Evolutionary conservation across 2,888 invertebrate species (phyloP).

Genomic region (Epistrophe grossulariae): DNA sequence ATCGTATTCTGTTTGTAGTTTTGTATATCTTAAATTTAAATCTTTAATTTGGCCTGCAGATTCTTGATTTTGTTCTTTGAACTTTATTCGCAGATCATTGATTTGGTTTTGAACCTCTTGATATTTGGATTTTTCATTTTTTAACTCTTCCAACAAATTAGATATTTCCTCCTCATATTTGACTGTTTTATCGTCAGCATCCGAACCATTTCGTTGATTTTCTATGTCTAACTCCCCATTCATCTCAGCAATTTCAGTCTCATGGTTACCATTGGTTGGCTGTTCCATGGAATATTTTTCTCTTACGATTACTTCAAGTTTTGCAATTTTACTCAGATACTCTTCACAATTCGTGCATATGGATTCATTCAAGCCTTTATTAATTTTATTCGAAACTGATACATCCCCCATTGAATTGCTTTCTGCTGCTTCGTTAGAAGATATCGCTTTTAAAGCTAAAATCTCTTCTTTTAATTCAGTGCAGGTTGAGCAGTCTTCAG

Average conservation of each 20-base stretch:
- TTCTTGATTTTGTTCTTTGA: conserved; percentile 50
- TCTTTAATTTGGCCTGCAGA: conserved; percentile 47
- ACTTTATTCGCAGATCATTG: conserved; percentile 53
- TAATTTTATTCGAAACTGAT: background rate
- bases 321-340: conserved; percentile 17
- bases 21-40: conserved; percentile 31
- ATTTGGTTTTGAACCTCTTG: conserved; percentile 52
- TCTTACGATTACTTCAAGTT: conserved; percentile 1
- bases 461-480: conserved; percentile 23
- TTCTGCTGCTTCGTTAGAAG: background rate
- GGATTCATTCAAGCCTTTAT: background rate
- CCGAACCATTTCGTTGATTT: conserved; percentile 24
- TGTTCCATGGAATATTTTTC: background rate
- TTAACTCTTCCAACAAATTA: conserved; percentile 39
- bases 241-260: conserved; percentile 1
- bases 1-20: conserved; percentile 55
- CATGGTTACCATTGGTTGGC: background rate
- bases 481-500: background rate
- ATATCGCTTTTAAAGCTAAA: background rate
- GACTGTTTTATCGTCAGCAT: background rate
- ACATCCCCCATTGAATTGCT: background rate
- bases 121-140: conserved; percentile 57
- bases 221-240: conserved; percentile 25
- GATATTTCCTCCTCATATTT: conserved; percentile 48
- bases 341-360: conserved; percentile 24